Percentiles rank a stretch among this genome's conserved stretches.
Conservation (phyloP, 2,888 invertebrate genomes). For the Dicycla oo region DNA sequence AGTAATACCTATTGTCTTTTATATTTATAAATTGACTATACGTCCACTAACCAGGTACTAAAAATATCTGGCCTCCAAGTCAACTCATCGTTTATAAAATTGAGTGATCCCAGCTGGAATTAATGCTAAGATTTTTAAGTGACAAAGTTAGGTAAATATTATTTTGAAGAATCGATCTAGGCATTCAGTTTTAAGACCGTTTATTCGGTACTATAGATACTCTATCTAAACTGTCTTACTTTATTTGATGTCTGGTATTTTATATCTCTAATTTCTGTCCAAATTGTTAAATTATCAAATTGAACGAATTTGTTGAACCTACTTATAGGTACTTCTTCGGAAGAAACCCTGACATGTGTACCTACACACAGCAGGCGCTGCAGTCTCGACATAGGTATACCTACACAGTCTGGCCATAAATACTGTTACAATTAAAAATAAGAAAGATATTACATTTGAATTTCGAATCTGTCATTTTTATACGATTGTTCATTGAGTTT, state of each 20-base stretch:
- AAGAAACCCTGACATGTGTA: slow-evolving; percentile 15
- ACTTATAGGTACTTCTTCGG: background rate
- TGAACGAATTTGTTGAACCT: slow-evolving; percentile 3
- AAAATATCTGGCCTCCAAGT: slow-evolving; percentile 49
- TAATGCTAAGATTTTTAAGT: slow-evolving; percentile 14
- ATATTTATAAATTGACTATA: slow-evolving; percentile 26
- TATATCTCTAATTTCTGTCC: background rate
- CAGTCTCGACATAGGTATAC: too few relatives aligned
- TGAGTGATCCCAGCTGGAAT: slow-evolving; percentile 16
- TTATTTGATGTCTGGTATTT: background rate
- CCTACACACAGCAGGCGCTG: slow-evolving; percentile 34
- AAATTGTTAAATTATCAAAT: background rate
- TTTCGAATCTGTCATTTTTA: too few relatives aligned
- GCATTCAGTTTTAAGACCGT: background rate
- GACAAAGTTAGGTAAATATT: slow-evolving; percentile 6
- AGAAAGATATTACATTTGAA: too few relatives aligned
- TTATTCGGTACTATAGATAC: background rate
- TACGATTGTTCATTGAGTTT: too few relatives aligned
- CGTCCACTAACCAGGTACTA: slow-evolving; percentile 40
- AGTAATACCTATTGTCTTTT: slow-evolving; percentile 56
- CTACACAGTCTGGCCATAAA: too few relatives aligned
- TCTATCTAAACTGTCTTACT: background rate
- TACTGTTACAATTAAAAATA: too few relatives aligned
- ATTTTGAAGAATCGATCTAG: slow-evolving; percentile 4
- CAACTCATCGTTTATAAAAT: slow-evolving; percentile 24